These are phyloP conservation scores for Fragum whitleyi DNA, from an alignment of 2,888 invertebrate species.

Conservation along the genomic window DNA sequence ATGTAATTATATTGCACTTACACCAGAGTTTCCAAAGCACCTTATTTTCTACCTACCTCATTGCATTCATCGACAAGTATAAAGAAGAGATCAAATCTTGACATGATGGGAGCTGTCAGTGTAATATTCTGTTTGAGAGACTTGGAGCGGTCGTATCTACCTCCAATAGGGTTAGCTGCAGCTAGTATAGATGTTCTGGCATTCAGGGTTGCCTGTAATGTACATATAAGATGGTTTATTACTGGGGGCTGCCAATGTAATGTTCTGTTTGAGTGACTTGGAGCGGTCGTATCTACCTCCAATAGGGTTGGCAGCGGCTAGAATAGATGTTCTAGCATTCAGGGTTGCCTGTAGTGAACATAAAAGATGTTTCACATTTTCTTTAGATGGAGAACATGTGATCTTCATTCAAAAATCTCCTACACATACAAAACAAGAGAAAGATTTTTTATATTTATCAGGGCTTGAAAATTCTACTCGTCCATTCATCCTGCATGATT, in stretches of 20 bases:
- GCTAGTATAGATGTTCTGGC: conserved; percentile 99
- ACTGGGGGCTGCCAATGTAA: conserved; percentile 95
- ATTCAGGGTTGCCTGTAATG: conserved; percentile 94
- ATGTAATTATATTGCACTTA: no score
- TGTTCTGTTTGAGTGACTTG: conserved; percentile 97
- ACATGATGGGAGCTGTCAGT: conserved; percentile 98
- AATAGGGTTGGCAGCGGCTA: conserved; percentile 99
- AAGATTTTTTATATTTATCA: no score
- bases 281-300: conserved; percentile 98
- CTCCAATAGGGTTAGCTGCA: conserved; percentile 99
- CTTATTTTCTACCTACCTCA: no score
- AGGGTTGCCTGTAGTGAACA: conserved; percentile 91
- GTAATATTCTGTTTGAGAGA: conserved; percentile 97
- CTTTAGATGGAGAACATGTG: no score
- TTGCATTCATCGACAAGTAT: conserved; percentile 98
- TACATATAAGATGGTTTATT: neutral
- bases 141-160: conserved; percentile 97
- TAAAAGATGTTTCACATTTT: no score
- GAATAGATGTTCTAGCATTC: conserved; percentile 98
- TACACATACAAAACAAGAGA: no score
- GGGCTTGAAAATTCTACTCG: no score
- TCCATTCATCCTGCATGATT: no score
- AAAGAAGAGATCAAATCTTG: conserved; percentile 99
- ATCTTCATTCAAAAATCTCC: no score
- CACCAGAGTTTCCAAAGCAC: no score